Base-by-base conservation (phyloP, 2,797 vertebrate species). In the Petrocephalus schoutedeni region DNA sequence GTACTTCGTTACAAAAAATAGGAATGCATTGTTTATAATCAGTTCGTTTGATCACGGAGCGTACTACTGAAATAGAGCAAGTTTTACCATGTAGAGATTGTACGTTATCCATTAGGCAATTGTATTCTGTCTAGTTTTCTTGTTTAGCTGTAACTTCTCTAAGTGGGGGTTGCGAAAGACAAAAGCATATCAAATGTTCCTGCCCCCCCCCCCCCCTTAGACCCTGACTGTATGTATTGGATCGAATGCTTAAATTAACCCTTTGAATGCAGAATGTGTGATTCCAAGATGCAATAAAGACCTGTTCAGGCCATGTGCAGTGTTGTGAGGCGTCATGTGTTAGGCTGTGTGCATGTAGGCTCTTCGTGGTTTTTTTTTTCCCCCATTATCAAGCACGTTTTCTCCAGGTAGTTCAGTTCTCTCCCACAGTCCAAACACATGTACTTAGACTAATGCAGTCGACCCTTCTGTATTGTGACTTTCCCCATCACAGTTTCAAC, bases 1-100 rank as follows among this genome's bases (percentile, higher is more conserved):
- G 28, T 87, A 56, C 64, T 51, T 86, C 58, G 32, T 86, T 84
- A 19, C 80, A 84, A 56, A 51, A 59, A 56, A 82, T 87, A 64
- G 58, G 49, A 86, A 87, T 89, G 53, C 85, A 87, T 87, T 67
- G 57, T 56, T 8, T 5, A 56, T 89, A 83, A 87, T 57, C 57
- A 67, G 77, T 87, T 82, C 80, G 85, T 89, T 89, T 87, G 88
- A 89, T 85, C 87, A 87, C 53, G 54, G 84, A 54, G 58, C 16
- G 84, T 86, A 54, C 67, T 84, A 45, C 61, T 89, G 86, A 85
- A 89, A 77, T 87, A 87, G 86, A 64, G 21, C 80, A 32, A 56
- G n/a, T 49, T 23, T 59, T 85, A 56, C 45, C 57, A 58, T 83
- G 16, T 89, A 87, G 85, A 80, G 71, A 71, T 71, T 16, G 51